phyloP scores from a whole-genome alignment of 1,140 invertebrate genomes.

The Drosophila parvula region DNA sequence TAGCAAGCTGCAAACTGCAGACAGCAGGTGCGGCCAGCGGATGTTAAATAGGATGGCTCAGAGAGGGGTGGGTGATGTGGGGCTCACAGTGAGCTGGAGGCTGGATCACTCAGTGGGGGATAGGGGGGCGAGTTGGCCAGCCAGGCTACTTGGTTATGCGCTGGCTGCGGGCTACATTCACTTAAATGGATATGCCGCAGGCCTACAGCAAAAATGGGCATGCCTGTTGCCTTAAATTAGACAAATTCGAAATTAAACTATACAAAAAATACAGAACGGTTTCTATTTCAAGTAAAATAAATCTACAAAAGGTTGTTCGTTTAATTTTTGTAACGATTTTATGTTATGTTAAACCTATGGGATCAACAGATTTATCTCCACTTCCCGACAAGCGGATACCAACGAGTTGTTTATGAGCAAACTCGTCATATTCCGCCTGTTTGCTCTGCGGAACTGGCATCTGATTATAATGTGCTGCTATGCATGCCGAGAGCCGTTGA shows the following conservation, averaged over 20 bases:
- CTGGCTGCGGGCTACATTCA: slow-evolving; percentile 50
- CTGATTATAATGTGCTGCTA: slow-evolving; percentile 72
- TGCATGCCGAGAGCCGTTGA: slow-evolving; percentile 55
- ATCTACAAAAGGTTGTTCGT: too few relatives aligned
- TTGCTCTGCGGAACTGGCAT: slow-evolving; percentile 38
- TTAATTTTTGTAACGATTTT: too few relatives aligned
- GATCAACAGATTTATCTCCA: background rate
- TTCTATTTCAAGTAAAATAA: too few relatives aligned
- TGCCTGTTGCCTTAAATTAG: slow-evolving; percentile 17
- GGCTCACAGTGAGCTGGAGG: too few relatives aligned
- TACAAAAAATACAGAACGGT: too few relatives aligned
- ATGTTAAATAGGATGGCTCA: slow-evolving; percentile 35
- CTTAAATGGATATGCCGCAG: slow-evolving; percentile 46
- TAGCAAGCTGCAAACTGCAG: slow-evolving; percentile 47
- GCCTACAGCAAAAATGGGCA: slow-evolving; percentile 32
- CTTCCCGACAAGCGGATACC: background rate
- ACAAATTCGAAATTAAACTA: too few relatives aligned
- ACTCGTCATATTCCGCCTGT: slow-evolving; percentile 6
- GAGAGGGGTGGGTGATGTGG: slow-evolving; percentile 5
- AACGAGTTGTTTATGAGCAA: slow-evolving; percentile 71
- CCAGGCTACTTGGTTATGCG: slow-evolving; percentile 58
- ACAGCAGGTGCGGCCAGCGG: slow-evolving; percentile 66
- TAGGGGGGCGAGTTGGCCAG: background rate
- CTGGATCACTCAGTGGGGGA: too few relatives aligned
- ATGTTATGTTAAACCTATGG: background rate